These are phyloP conservation scores for Monochamus alternatus DNA, from an alignment of 2,888 invertebrate genomes.

Conservation along the genomic window DNA sequence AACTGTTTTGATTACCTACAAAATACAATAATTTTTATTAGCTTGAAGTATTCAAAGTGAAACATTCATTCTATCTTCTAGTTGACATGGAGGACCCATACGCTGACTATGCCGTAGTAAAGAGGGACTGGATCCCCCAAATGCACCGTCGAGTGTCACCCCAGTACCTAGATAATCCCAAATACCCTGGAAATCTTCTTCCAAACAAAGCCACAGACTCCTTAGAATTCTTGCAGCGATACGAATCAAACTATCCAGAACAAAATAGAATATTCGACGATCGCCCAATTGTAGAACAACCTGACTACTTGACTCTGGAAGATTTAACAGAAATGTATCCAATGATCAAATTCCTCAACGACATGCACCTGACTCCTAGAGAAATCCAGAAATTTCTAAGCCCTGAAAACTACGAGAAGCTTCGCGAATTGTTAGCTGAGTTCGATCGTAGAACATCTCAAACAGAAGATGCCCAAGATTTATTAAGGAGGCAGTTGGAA, in stretches of 20 bases:
- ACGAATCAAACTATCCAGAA: constrained; percentile 47
- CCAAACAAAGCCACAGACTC: constrained; percentile 63
- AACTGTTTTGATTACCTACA: too few relatives aligned
- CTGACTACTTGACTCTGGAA: constrained; percentile 44
- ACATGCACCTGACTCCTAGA: constrained; percentile 59
- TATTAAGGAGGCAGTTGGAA: constrained; percentile 40
- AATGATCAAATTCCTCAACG: constrained; percentile 59
- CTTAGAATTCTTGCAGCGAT: constrained; percentile 59
- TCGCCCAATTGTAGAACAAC: constrained; percentile 20
- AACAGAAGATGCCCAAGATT: constrained; percentile 27
- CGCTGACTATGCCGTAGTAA: constrained; percentile 61
- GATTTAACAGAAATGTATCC: constrained; percentile 60
- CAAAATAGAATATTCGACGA: constrained; percentile 26
- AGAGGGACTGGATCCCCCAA: constrained; percentile 67
- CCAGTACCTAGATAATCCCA: constrained; percentile 67
- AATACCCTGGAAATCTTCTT: constrained; percentile 54
- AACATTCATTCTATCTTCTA: constrained; percentile 50
- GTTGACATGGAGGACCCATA: constrained; percentile 68
- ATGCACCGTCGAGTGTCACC: constrained; percentile 64
- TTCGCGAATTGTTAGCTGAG: constrained; percentile 56
- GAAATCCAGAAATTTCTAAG: constrained; percentile 62
- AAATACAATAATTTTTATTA: too few relatives aligned
- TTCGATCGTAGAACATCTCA: constrained; percentile 50
- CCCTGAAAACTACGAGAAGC: constrained; percentile 58
- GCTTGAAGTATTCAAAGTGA: too few relatives aligned